Evolutionary conservation across 1,140 invertebrate genomes (phyloP).

Genomic region (Drosophila grimshawi): DNA sequence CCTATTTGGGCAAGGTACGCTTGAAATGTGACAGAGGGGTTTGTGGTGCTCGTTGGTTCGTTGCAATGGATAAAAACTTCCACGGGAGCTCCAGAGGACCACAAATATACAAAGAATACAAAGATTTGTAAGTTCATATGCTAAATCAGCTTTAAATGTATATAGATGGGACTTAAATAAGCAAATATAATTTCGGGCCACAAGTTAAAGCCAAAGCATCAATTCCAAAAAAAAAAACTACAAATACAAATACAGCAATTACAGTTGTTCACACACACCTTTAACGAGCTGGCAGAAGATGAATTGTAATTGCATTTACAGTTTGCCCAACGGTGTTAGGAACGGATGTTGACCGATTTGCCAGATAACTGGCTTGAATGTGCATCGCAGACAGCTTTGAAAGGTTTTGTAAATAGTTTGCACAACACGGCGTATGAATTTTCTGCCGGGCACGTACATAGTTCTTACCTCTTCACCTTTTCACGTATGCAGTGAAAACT

Average conservation of each 20-base stretch:
- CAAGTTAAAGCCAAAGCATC: too few relatives aligned
- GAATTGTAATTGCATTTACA: constrained; percentile 35
- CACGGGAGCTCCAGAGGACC: too few relatives aligned
- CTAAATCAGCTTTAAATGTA: too few relatives aligned
- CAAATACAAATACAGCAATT: background rate
- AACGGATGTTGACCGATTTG: constrained; percentile 11
- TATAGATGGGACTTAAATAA: too few relatives aligned
- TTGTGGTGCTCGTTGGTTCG: too few relatives aligned
- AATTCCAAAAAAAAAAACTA: too few relatives aligned
- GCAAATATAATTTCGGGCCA: too few relatives aligned
- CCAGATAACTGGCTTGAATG: background rate
- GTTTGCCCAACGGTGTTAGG: background rate
- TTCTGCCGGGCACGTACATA: constrained; percentile 16
- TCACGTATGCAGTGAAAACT: constrained; percentile 20
- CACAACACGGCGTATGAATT: constrained; percentile 43
- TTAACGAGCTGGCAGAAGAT: background rate
- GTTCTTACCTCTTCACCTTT: constrained; percentile 26
- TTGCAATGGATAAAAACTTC: too few relatives aligned
- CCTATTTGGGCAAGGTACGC: too few relatives aligned
- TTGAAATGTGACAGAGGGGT: too few relatives aligned
- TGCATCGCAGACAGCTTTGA: background rate
- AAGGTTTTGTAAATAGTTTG: constrained; percentile 35
- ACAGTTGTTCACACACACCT: background rate
- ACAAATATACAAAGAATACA: too few relatives aligned
- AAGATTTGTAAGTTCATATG: too few relatives aligned